Percentiles rank a stretch among this genome's conserved stretches.
These are phyloP conservation scores for Drosophila kokeensis DNA, from an alignment of 2,888 invertebrate species.

Conservation along the genomic window DNA sequence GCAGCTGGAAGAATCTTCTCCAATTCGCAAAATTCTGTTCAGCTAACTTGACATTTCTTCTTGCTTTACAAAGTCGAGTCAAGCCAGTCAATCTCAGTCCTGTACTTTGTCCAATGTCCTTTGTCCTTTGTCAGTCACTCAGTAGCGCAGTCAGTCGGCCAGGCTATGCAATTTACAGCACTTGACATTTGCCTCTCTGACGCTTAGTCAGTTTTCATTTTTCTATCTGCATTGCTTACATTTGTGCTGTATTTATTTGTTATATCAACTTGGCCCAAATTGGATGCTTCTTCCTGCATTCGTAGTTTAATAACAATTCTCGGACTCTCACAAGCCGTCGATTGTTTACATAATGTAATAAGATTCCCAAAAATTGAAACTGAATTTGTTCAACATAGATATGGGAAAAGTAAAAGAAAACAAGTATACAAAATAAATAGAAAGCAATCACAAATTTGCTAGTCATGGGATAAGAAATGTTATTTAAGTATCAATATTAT, in stretches of 20 bases:
- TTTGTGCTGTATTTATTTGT: constrained; percentile 32
- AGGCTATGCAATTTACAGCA: constrained; percentile 48
- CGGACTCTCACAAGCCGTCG: background rate
- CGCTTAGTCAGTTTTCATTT: background rate
- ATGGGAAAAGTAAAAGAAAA: background rate
- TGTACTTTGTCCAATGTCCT: constrained; percentile 24
- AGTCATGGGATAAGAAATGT: background rate
- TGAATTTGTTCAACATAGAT: background rate
- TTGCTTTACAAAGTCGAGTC: constrained; percentile 29
- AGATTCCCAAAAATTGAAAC: background rate
- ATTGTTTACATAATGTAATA: constrained; percentile 5
- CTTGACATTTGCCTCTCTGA: constrained; percentile 54
- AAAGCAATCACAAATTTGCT: background rate
- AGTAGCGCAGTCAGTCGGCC: constrained; percentile 38
- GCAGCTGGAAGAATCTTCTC: constrained; percentile 7
- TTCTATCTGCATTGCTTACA: constrained; percentile 21
- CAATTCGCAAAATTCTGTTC: constrained; percentile 15
- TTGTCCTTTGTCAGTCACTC: constrained; percentile 27
- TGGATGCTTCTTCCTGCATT: constrained; percentile 4
- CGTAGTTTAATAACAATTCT: constrained; percentile 7
- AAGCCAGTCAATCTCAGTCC: constrained; percentile 18
- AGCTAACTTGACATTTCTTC: constrained; percentile 42
- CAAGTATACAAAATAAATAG: background rate
- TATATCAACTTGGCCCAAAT: constrained; percentile 39
- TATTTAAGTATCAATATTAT: background rate